These are phyloP conservation scores for Melanotaenia maccullochi DNA, from an alignment of 2,797 vertebrate genomes.

Conservation along the genomic window DNA sequence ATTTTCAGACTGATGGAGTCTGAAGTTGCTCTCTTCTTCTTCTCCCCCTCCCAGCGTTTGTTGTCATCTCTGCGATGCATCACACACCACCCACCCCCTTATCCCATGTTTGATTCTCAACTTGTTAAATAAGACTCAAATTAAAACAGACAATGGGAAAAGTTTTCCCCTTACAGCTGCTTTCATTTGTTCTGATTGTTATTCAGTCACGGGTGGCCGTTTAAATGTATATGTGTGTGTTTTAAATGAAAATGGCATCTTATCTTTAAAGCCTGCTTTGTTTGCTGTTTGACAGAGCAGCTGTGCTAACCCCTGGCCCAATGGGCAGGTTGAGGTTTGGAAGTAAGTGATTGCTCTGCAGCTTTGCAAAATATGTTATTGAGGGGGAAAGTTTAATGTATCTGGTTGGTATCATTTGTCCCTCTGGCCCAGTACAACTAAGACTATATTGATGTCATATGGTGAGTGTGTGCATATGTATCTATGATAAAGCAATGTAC, in stretches of 20 bases:
- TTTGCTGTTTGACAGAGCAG: constrained; percentile 72
- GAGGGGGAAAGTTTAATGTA: constrained; percentile 49
- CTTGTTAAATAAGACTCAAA: constrained; percentile 83
- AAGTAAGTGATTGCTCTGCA: constrained; percentile 54
- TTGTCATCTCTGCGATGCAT: constrained; percentile 65
- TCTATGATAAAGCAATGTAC: constrained; percentile 13
- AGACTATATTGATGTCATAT: constrained; percentile 41
- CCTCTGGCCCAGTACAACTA: constrained; percentile 48
- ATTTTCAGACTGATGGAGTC: constrained; percentile 81
- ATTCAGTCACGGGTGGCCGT: constrained; percentile 61
- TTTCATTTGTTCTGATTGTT: constrained; percentile 78
- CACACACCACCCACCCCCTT: constrained; percentile 56
- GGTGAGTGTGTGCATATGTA: neutral
- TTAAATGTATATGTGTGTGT: constrained; percentile 33
- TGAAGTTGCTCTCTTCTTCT: constrained; percentile 71
- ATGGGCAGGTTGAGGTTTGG: constrained; percentile 20
- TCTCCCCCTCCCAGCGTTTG: constrained; percentile 70
- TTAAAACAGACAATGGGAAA: constrained; percentile 82
- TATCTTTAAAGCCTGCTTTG: constrained; percentile 71
- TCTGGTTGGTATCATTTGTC: constrained; percentile 43
- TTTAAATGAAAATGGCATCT: constrained; percentile 58
- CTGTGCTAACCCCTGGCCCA: constrained; percentile 49
- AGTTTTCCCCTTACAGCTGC: constrained; percentile 72
- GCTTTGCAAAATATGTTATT: constrained; percentile 53
- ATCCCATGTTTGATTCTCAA: constrained; percentile 72